Conservation (phyloP, 2,797 vertebrate genomes). For the Pantherophis vulpinus region DNA sequence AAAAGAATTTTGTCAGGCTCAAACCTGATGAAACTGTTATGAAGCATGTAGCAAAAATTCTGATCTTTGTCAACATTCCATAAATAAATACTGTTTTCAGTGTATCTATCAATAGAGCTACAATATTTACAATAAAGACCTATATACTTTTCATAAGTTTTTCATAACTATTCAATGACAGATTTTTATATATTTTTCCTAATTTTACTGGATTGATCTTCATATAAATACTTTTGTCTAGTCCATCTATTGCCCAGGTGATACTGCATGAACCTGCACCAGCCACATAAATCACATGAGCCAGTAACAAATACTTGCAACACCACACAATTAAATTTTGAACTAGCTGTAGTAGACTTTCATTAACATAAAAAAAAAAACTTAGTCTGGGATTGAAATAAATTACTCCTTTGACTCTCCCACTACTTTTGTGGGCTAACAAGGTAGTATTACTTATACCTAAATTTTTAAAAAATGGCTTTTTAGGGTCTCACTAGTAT, state of each 20-base stretch:
- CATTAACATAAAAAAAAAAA: background rate
- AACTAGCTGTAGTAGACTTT: background rate
- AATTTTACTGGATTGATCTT: background rate
- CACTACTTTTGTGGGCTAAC: background rate
- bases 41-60: background rate
- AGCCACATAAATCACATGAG: background rate
- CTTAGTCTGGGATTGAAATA: too few relatives aligned
- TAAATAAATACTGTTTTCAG: background rate
- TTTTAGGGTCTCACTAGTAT: background rate
- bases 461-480: background rate
- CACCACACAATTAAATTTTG: background rate
- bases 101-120: background rate
- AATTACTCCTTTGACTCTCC: background rate
- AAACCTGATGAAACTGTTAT: background rate
- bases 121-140: background rate
- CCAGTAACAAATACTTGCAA: background rate
- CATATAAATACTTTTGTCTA: background rate
- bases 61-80: background rate
- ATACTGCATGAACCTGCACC: background rate
- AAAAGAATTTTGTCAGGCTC: background rate
- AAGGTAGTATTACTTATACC: background rate
- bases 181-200: background rate
- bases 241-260: background rate
- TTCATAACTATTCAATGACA: background rate
- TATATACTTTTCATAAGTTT: background rate